Conservation (phyloP, 2,888 invertebrate species). For the Carabus problematicus region DNA sequence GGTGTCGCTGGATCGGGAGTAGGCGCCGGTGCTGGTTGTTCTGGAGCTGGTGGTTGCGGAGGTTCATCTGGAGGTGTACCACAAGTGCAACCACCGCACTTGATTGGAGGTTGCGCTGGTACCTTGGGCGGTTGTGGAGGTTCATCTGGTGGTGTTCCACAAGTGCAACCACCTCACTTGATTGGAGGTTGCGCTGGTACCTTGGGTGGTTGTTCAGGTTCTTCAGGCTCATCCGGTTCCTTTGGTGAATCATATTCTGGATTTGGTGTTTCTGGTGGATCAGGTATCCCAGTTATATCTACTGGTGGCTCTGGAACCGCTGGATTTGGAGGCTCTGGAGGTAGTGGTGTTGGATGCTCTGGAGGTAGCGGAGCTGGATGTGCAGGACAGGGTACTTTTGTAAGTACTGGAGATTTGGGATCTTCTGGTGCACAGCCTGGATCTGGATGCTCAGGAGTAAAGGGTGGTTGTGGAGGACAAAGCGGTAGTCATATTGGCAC, state of each 20-base stretch:
- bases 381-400: conserved; percentile 2
- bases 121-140: conserved; percentile 11
- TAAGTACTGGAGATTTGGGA: conserved; percentile 9
- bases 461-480: conserved; percentile 9
- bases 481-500: conserved; percentile 5
- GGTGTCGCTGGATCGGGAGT: conserved; percentile 19
- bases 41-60: conserved; percentile 14
- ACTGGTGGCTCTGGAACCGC: conserved; percentile 1
- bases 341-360: background rate
- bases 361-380: conserved; percentile 1
- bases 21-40: background rate
- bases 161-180: background rate
- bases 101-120: conserved; percentile 3
- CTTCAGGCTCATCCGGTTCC: conserved; percentile 8
- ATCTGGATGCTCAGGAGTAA: background rate
- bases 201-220: conserved; percentile 9
- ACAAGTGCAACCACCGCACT: background rate
- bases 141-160: background rate
- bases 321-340: conserved; percentile 9
- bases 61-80: background rate
- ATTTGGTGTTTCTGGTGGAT: background rate
- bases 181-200: conserved; percentile 6
- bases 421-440: conserved; percentile 9
- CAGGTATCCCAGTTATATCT: no score
- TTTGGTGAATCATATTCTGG: conserved; percentile 8